These are phyloP conservation scores for Leptinotarsa rubiginosa DNA, from an alignment of 2,888 invertebrate genomes.

Conservation along the genomic window DNA sequence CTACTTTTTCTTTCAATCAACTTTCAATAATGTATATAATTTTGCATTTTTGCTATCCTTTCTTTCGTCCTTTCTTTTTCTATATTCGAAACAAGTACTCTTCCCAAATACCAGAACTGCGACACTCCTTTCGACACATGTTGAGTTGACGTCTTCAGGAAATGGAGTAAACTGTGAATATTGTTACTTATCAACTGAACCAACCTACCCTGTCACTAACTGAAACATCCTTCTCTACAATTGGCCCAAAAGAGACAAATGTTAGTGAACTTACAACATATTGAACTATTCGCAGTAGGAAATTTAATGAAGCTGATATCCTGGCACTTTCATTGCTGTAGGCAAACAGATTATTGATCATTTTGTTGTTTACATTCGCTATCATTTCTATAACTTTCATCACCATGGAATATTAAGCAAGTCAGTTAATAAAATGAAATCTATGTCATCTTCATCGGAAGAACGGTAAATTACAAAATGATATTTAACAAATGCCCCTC, in stretches of 20 bases:
- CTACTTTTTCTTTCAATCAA: too few species aligned
- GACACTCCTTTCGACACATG: too few species aligned
- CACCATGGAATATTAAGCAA: background rate
- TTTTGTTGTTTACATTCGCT: background rate
- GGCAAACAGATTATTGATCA: background rate
- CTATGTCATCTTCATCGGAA: background rate
- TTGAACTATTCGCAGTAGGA: conserved; percentile 4
- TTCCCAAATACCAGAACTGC: too few species aligned
- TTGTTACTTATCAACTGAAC: too few species aligned
- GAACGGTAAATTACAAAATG: background rate
- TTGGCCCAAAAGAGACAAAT: conserved; percentile 2
- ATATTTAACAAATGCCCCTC: too few species aligned
- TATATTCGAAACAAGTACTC: too few species aligned
- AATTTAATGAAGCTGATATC: conserved; percentile 20
- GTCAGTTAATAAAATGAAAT: background rate
- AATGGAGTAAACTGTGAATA: too few species aligned
- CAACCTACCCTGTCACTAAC: too few species aligned
- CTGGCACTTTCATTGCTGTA: conserved; percentile 24
- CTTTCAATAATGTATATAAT: too few species aligned
- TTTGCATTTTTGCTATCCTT: too few species aligned
- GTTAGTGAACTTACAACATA: background rate
- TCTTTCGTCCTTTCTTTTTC: too few species aligned
- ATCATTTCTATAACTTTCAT: conserved; percentile 10
- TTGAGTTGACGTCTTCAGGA: too few species aligned
- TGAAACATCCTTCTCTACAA: background rate